These are phyloP conservation scores for Anodontia alba DNA, from an alignment of 2,888 invertebrate species.

Conservation along the genomic window DNA sequence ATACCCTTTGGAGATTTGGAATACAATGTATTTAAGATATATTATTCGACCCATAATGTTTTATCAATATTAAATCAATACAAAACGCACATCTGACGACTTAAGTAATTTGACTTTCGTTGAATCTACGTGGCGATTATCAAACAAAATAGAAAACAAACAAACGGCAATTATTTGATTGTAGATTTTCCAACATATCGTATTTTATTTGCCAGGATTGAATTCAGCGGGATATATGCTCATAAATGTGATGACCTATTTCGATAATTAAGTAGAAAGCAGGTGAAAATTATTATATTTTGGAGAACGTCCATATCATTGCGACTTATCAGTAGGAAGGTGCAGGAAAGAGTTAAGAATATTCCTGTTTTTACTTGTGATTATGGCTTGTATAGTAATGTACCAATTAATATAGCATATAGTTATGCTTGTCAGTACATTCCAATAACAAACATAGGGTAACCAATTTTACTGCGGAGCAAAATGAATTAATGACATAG, in stretches of 20 bases:
- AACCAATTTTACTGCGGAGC: too few species aligned
- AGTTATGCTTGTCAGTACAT: neutral
- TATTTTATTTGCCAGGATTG: neutral
- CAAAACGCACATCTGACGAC: too few species aligned
- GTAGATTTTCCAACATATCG: neutral
- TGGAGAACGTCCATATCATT: constrained; percentile 2
- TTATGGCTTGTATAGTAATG: neutral
- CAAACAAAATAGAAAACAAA: neutral
- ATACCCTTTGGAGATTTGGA: too few species aligned
- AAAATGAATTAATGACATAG: too few species aligned
- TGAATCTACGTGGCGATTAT: too few species aligned
- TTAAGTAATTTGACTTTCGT: too few species aligned
- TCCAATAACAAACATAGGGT: too few species aligned
- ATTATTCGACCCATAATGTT: too few species aligned
- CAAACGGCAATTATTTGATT: neutral
- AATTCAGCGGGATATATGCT: neutral
- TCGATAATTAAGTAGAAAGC: constrained; percentile 8
- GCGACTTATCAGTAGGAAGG: neutral
- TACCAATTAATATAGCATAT: neutral
- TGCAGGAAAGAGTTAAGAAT: neutral
- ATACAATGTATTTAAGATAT: too few species aligned
- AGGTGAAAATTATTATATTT: constrained; percentile 17
- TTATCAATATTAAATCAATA: too few species aligned
- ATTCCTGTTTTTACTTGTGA: neutral
- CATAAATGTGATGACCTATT: constrained; percentile 9